Evolutionary conservation across 2,113 vertebrate species (phyloP).

Genomic region (Erythrocercus mccallii): DNA sequence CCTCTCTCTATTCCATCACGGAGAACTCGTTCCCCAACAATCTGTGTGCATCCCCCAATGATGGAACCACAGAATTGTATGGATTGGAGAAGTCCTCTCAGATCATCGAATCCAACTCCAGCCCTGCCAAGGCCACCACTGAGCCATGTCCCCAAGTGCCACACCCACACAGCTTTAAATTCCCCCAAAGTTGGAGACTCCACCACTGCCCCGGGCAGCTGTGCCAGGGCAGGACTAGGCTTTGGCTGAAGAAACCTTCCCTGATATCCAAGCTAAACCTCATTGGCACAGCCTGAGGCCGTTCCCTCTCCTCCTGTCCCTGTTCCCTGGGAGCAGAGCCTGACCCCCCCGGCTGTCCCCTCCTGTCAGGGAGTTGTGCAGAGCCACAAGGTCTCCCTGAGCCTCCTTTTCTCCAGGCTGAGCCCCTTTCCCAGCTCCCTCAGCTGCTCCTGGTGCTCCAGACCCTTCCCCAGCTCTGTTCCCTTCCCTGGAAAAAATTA

Average conservation of each 20-base stretch:
- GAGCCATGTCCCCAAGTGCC: not conserved
- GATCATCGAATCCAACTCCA: not conserved
- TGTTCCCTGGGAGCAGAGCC: not conserved
- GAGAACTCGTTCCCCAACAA: fast-evolving
- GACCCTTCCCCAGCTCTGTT: fast-evolving
- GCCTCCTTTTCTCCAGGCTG: not conserved
- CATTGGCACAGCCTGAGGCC: fast-evolving
- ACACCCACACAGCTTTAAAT: not conserved
- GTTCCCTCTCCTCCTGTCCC: fast-evolving
- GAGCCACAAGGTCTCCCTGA: not conserved
- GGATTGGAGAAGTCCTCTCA: not conserved
- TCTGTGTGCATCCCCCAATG: not conserved
- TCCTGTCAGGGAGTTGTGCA: not conserved
- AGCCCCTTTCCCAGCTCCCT: not conserved
- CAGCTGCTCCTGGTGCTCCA: fast-evolving
- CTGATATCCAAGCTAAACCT: fast-evolving
- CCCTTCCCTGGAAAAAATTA: not conserved
- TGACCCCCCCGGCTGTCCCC: fast-evolving
- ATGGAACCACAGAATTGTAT: not conserved
- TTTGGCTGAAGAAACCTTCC: no score
- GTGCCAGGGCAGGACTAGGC: not conserved
- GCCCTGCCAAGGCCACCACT: not conserved
- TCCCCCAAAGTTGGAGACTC: not conserved
- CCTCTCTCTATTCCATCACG: not conserved
- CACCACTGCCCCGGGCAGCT: not conserved